phyloP scores from a whole-genome alignment of 2,888 invertebrate species.

The Agrochola circellaris region DNA sequence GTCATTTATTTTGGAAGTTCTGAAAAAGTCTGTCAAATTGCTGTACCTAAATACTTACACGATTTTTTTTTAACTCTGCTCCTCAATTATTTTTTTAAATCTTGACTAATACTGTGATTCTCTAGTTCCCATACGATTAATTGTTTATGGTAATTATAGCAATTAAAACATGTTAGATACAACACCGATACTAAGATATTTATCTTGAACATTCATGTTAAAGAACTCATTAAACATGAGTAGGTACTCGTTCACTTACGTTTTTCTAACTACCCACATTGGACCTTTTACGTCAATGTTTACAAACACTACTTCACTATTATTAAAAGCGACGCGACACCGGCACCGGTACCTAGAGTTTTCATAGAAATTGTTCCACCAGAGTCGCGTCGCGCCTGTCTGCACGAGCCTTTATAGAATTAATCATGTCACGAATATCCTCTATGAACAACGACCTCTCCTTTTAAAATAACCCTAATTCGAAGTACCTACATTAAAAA shows the following conservation, averaged over 20 bases:
- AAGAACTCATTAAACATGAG: constrained; percentile 25
- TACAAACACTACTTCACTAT: constrained; percentile 28
- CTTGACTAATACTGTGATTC: not conserved
- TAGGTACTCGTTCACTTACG: constrained; percentile 3
- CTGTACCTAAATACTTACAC: not conserved
- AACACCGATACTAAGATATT: constrained; percentile 34
- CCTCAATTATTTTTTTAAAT: not conserved
- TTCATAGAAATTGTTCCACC: no score
- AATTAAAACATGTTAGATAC: constrained; percentile 39
- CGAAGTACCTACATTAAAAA: constrained; percentile 7
- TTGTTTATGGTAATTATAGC: constrained; percentile 22
- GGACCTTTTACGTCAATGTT: constrained; percentile 22
- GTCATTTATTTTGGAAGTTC: not conserved
- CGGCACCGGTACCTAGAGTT: no score
- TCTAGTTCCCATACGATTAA: not conserved
- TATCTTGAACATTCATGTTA: constrained; percentile 24
- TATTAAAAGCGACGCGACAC: not conserved
- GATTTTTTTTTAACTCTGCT: not conserved
- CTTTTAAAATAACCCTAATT: constrained; percentile 9
- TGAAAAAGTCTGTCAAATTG: not conserved
- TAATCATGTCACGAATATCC: constrained; percentile 11
- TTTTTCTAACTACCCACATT: constrained; percentile 35
- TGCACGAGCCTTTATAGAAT: not conserved
- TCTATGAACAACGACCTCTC: constrained; percentile 11
- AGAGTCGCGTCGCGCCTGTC: no score